Conservation (phyloP, 2,888 invertebrate species). For the Microctonus brassicae region DNA sequence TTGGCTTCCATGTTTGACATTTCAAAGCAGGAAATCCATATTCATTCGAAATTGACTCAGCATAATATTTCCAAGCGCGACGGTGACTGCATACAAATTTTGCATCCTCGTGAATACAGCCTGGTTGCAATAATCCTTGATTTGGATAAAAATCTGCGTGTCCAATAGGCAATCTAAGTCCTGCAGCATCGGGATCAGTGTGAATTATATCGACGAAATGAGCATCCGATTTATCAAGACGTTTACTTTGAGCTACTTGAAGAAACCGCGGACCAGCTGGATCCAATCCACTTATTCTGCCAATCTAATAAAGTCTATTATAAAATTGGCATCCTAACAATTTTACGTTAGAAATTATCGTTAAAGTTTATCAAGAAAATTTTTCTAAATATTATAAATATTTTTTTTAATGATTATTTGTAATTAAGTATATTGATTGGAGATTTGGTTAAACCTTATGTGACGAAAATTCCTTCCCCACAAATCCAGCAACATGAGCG, state of each 20-base stretch:
- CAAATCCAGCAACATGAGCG: conserved; percentile 75
- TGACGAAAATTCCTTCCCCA: neutral
- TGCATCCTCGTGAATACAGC: conserved; percentile 67
- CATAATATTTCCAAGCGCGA: neutral
- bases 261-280: conserved; percentile 77
- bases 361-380: too few relatives aligned
- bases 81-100: neutral
- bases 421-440: too few relatives aligned
- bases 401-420: too few relatives aligned
- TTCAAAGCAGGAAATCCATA: neutral
- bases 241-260: conserved; percentile 67
- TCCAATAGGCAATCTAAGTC: conserved; percentile 54
- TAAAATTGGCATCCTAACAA: too few relatives aligned
- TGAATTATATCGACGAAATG: conserved; percentile 76
- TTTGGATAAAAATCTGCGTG: conserved; percentile 79
- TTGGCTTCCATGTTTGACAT: neutral
- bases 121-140: conserved; percentile 77
- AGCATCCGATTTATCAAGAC: conserved; percentile 73
- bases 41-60: neutral
- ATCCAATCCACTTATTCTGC: conserved; percentile 72
- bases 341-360: too few relatives aligned
- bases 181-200: conserved; percentile 72
- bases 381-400: too few relatives aligned
- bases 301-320: neutral
- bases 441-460: neutral